These are phyloP conservation scores for Cephonodes hylas DNA, from an alignment of 2,888 invertebrate species.

Conservation along the genomic window DNA sequence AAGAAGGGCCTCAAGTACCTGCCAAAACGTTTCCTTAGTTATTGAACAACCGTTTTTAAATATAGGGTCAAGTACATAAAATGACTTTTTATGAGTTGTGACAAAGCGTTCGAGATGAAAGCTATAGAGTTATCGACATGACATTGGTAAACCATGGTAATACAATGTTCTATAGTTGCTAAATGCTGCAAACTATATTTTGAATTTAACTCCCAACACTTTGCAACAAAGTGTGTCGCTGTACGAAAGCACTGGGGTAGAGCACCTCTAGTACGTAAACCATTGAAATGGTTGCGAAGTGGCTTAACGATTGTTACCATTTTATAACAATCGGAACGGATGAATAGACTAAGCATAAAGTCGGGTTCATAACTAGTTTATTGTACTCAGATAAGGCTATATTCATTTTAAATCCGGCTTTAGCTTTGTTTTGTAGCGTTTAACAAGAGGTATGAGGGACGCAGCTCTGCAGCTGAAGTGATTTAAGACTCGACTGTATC, in stretches of 20 bases:
- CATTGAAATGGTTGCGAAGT: not conserved
- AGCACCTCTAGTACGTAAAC: not conserved
- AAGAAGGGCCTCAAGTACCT: constrained; percentile 63
- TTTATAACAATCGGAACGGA: not conserved
- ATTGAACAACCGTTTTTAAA: constrained; percentile 56
- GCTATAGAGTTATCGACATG: not conserved
- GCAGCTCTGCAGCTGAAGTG: constrained; percentile 2
- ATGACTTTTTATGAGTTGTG: constrained; percentile 26
- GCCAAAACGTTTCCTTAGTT: constrained; percentile 61
- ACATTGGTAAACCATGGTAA: not conserved
- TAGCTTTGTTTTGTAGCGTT: not conserved
- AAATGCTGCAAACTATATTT: not conserved
- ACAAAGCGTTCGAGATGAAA: not conserved
- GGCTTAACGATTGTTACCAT: not conserved
- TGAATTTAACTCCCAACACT: not conserved
- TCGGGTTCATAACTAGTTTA: not conserved
- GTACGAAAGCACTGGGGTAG: too few species aligned
- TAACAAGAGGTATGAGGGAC: not conserved
- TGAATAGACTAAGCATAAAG: not conserved
- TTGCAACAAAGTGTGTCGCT: not conserved
- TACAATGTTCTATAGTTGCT: not conserved
- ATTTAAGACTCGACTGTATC: not conserved
- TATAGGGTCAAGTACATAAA: constrained; percentile 44
- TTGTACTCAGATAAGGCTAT: not conserved
- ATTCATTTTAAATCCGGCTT: not conserved